Evolutionary conservation across 2,888 invertebrate species (phyloP), one percentile per base, ranked within the genome.

Genomic region (Danaus chrysippus): DNA sequence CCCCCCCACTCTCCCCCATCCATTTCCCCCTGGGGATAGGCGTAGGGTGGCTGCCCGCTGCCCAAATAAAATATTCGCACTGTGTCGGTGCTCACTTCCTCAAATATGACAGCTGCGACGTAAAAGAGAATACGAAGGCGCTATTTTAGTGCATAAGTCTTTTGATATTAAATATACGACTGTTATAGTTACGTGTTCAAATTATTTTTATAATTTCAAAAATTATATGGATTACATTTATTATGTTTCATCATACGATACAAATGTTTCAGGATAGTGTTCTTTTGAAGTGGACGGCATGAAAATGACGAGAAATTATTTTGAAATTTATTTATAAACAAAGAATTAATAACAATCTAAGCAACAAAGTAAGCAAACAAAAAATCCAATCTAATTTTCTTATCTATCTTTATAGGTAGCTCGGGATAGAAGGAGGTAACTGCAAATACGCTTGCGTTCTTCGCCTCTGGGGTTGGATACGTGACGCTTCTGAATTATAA

Each of bases 401-500:
- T 82, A 78, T 81, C 78, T 76, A 72, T 76, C 74, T 86, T 86
- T 86, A 86, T 82, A 78, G 84, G 77, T 84, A 78, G 76, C 72
- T 78, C 75, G 73, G 83, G 79, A 85, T 87, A 88, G 86, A 87
- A 86, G 83, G 83, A 79, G 83, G 83, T 84, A 86, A 86, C 84
- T 87, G 84, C 83, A 86, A 87, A 87, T 88, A 85, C 86, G 83
- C 83, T 78, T 76, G 85, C 87, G 83, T 85, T 84, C 85, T 82
- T 78, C 76, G 78, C 81, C 81, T 74, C 79, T 79, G 83, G 86
- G 78, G 75, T 74, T 77, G 75, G 76, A 78, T 85, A 91, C 91
- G 90, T 91, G 91, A 90, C 86, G 87, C 81, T 82, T 78, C 84
- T 87, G 88, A 86, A 87, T 88, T 90, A 89, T 89, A 89, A 89